These are phyloP conservation scores for Orius insidiosus DNA, from an alignment of 1,140 invertebrate species.

Conservation along the genomic window DNA sequence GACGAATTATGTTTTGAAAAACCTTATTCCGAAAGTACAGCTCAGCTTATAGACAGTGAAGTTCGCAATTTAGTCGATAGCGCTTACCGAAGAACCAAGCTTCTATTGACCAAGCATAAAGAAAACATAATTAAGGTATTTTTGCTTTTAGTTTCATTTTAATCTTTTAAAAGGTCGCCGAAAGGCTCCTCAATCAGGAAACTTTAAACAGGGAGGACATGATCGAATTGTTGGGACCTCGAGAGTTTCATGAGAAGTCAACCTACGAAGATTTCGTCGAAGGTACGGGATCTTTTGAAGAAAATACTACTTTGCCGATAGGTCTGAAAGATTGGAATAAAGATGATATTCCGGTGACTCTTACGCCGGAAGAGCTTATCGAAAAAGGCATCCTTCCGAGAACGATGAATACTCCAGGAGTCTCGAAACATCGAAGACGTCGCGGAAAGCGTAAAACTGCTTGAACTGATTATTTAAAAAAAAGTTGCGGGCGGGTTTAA, in stretches of 20 bases:
- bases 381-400: too few species aligned
- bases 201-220: slow-evolving; percentile 95
- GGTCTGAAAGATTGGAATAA: slow-evolving; percentile 95
- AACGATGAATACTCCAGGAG: too few species aligned
- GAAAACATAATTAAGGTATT: slow-evolving; percentile 68
- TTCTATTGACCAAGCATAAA: slow-evolving; percentile 73
- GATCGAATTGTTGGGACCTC: slow-evolving; percentile 84
- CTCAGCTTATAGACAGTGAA: slow-evolving; percentile 90
- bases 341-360: slow-evolving; percentile 6
- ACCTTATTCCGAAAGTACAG: slow-evolving; percentile 95
- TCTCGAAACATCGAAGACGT: too few species aligned
- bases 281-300: slow-evolving; percentile 70
- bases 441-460: too few species aligned
- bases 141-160: neutral
- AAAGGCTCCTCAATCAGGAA: slow-evolving; percentile 84
- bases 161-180: slow-evolving; percentile 52
- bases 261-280: slow-evolving; percentile 74
- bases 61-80: slow-evolving; percentile 65
- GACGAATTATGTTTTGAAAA: slow-evolving; percentile 92
- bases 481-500: too few species aligned
- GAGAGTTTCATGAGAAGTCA: slow-evolving; percentile 97
- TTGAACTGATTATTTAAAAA: too few species aligned
- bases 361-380: slow-evolving; percentile 14
- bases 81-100: slow-evolving; percentile 65
- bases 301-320: slow-evolving; percentile 86